Evolutionary conservation across 1,140 invertebrate species (phyloP).

Genomic region (Calephelis virginiensis): DNA sequence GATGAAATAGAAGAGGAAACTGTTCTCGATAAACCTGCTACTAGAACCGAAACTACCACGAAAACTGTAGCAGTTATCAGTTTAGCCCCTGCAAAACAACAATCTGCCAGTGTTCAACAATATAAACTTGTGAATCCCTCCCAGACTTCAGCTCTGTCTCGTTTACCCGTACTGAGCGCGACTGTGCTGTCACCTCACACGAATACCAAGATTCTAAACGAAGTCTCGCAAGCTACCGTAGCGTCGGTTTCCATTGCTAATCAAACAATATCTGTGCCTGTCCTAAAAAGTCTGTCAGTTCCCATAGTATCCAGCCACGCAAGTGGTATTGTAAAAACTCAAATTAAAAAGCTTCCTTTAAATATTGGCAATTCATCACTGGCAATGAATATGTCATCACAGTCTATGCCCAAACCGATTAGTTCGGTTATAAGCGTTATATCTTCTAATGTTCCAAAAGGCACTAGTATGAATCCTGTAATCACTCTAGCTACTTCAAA

Average conservation of each 20-base stretch:
- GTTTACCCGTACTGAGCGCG: constrained; percentile 65
- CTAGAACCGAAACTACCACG: constrained; percentile 70
- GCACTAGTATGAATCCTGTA: constrained; percentile 64
- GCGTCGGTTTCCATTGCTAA: constrained; percentile 80
- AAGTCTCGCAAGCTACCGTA: constrained; percentile 74
- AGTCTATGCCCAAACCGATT: constrained; percentile 63
- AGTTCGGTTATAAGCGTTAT: constrained; percentile 75
- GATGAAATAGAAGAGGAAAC: constrained; percentile 65
- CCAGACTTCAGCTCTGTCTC: constrained; percentile 50
- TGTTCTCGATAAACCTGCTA: constrained; percentile 44
- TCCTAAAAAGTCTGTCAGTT: constrained; percentile 77
- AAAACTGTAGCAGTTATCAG: constrained; percentile 77
- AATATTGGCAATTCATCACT: constrained; percentile 58
- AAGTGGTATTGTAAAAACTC: constrained; percentile 48
- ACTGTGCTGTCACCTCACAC: constrained; percentile 65
- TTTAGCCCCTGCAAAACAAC: constrained; percentile 64
- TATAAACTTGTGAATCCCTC: constrained; percentile 71
- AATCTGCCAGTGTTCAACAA: constrained; percentile 60
- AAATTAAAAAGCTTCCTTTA: constrained; percentile 71
- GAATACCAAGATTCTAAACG: constrained; percentile 74
- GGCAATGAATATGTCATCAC: constrained; percentile 58
- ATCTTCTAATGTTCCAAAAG: constrained; percentile 67
- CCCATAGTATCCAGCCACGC: constrained; percentile 57
- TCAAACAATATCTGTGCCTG: constrained; percentile 80
- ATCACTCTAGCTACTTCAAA: constrained; percentile 67